Percentiles rank a stretch among this genome's conserved stretches.
Evolutionary conservation across 2,888 invertebrate species (phyloP).

Genomic region (Polydesmus complanatus): DNA sequence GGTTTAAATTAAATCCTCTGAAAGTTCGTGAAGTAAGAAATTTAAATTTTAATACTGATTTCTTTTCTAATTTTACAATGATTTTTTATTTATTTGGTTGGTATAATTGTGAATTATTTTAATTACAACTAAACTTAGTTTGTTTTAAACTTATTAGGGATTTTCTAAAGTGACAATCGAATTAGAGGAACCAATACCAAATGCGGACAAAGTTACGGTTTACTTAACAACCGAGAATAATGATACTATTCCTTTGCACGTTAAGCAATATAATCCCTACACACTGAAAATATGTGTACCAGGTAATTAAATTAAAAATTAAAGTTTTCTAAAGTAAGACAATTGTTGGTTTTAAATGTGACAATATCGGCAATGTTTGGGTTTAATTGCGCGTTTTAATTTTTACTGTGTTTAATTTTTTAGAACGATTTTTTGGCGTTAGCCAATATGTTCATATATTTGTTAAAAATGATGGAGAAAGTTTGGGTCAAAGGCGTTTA

Average conservation of each 20-base stretch:
- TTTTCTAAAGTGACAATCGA: constrained; percentile 6
- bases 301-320: not conserved
- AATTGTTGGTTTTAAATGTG: too few relatives aligned
- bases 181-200: not conserved
- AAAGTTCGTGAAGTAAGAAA: constrained; percentile 22
- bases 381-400: not conserved
- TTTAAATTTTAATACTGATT: not conserved
- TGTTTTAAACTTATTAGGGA: not conserved
- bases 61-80: not conserved
- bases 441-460: constrained; percentile 63
- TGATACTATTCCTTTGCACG: not conserved
- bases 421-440: constrained; percentile 68
- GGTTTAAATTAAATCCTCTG: constrained; percentile 23
- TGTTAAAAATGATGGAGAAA: constrained; percentile 52
- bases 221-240: not conserved
- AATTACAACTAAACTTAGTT: not conserved
- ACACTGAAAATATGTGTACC: not conserved
- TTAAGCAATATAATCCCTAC: constrained; percentile 1
- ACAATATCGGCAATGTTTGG: not conserved
- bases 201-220: not conserved
- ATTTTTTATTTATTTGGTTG: not conserved
- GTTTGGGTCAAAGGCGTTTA: constrained; percentile 65
- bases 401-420: constrained; percentile 25
- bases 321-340: not conserved
- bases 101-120: not conserved